phyloP scores from a whole-genome alignment of 2,113 vertebrate species.

The Prunella himalayana region DNA sequence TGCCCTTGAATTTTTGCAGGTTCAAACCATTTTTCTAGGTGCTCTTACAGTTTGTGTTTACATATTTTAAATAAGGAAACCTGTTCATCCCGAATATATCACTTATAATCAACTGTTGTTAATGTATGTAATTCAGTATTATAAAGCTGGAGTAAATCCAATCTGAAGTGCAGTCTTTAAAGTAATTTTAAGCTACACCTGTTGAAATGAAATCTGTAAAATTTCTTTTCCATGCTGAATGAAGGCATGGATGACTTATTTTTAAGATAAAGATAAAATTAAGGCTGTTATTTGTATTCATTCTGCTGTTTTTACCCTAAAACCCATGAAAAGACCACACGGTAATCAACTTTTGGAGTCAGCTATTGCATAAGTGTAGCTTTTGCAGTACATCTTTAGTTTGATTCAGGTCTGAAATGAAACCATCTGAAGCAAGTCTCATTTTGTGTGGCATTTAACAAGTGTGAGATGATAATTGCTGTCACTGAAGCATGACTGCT shows the following conservation, averaged over 20 bases:
- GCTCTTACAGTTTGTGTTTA: background rate
- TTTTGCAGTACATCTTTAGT: background rate
- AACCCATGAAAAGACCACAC: background rate
- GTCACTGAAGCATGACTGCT: background rate
- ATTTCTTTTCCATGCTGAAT: background rate
- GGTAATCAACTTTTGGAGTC: background rate
- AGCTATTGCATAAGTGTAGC: background rate
- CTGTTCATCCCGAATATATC: background rate
- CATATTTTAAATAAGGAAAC: background rate
- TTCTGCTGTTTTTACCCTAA: background rate
- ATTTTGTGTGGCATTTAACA: slow-evolving; percentile 11
- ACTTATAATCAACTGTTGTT: background rate
- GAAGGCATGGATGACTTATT: background rate
- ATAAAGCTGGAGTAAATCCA: background rate
- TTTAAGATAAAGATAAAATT: background rate
- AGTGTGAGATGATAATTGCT: background rate
- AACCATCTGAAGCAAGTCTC: background rate
- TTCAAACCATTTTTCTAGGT: background rate
- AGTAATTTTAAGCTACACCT: background rate
- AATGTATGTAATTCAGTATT: background rate
- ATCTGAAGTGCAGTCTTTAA: background rate
- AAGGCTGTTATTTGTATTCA: background rate
- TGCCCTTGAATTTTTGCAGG: background rate
- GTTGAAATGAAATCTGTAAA: background rate
- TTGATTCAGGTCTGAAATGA: background rate